Percentiles rank a stretch among this genome's conserved stretches.
phyloP scores from a whole-genome alignment of 2,888 invertebrate species.

The Dolomedes plantarius region DNA sequence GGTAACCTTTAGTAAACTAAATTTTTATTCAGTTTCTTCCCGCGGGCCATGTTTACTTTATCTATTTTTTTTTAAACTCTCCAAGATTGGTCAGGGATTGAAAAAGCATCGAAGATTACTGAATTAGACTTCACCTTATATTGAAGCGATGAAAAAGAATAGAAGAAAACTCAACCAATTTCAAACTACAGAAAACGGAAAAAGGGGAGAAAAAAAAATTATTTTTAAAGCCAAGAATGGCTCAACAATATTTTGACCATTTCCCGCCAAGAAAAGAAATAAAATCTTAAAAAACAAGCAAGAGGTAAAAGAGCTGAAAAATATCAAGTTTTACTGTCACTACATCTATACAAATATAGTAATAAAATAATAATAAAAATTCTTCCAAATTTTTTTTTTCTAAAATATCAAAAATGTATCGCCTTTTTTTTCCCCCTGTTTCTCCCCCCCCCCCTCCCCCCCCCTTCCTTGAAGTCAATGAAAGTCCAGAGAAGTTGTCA shows the following conservation, averaged over 20 bases:
- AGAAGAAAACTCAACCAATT: slow-evolving; percentile 32
- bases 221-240: slow-evolving; percentile 49
- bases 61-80: slow-evolving; percentile 46
- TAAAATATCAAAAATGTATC: slow-evolving; percentile 57
- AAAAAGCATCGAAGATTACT: slow-evolving; percentile 58
- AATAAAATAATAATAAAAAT: slow-evolving; percentile 70
- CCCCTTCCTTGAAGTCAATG: slow-evolving; percentile 57
- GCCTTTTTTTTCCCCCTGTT: slow-evolving; percentile 11
- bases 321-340: slow-evolving; percentile 59
- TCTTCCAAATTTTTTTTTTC: slow-evolving; percentile 28
- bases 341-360: slow-evolving; percentile 57
- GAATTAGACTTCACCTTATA: slow-evolving; percentile 54
- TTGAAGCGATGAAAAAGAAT: slow-evolving; percentile 3
- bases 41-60: slow-evolving; percentile 30
- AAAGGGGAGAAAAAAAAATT: slow-evolving; percentile 20
- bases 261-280: slow-evolving; percentile 46
- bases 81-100: slow-evolving; percentile 58
- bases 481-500: slow-evolving; percentile 64
- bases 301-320: slow-evolving; percentile 35
- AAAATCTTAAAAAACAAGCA: slow-evolving; percentile 9
- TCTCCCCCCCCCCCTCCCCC: neutral
- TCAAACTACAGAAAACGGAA: slow-evolving; percentile 26
- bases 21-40: slow-evolving; percentile 40
- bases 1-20: slow-evolving; percentile 3
- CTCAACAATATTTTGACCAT: slow-evolving; percentile 68